Percentiles rank a stretch among this genome's conserved stretches.
Conservation (phyloP, 2,888 invertebrate species). For the Diarsia mendica region DNA sequence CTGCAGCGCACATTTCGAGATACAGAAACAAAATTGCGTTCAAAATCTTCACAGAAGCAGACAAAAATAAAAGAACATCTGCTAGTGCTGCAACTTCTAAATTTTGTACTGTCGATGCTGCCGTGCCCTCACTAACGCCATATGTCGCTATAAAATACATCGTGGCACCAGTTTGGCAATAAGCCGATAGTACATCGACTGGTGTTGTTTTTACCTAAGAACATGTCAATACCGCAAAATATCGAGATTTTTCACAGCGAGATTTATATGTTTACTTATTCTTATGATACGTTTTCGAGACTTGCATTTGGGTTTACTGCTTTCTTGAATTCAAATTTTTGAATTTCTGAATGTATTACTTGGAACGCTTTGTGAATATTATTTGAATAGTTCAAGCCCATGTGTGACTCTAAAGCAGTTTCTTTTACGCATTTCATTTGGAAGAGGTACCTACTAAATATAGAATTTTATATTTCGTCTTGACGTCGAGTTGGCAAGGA, state of each 20-base stretch:
- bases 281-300: constrained; percentile 46
- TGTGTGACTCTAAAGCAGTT: constrained; percentile 41
- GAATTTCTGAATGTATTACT: constrained; percentile 55
- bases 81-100: constrained; percentile 43
- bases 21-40: constrained; percentile 53
- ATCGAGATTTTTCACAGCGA: constrained; percentile 34
- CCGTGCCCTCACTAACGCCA: constrained; percentile 69
- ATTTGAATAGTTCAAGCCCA: constrained; percentile 61
- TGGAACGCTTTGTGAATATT: constrained; percentile 61
- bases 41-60: constrained; percentile 36
- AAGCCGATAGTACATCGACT: constrained; percentile 72
- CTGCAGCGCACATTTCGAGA: constrained; percentile 10
- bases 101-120: constrained; percentile 62
- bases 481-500: constrained; percentile 34
- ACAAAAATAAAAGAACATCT: constrained; percentile 52
- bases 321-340: constrained; percentile 47
- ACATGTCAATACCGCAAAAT: constrained; percentile 44
- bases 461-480: constrained; percentile 52
- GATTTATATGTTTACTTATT: constrained; percentile 60
- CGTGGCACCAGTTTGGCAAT: constrained; percentile 76
- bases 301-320: constrained; percentile 29
- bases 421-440: constrained; percentile 40
- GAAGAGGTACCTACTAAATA: constrained; percentile 20
- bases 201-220: constrained; percentile 62
- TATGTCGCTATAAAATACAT: constrained; percentile 81